phyloP scores from a whole-genome alignment of 1,140 invertebrate genomes.

The Schlechtendalia chinensis region DNA sequence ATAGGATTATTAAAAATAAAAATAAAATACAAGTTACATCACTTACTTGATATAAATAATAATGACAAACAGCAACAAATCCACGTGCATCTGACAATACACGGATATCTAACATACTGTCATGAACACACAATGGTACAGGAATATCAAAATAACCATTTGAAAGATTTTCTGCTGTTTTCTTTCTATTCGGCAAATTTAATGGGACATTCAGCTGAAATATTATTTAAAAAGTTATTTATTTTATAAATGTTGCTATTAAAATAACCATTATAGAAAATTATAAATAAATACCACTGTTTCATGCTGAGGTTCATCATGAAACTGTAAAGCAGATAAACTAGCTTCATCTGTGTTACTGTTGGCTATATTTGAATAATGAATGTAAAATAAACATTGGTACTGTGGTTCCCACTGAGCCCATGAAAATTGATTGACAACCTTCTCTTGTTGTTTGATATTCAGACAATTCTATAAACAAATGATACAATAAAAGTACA shows the following conservation, averaged over 20 bases:
- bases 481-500: background rate
- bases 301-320: constrained; percentile 44
- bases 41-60: constrained; percentile 73
- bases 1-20: background rate
- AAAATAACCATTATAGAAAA: background rate
- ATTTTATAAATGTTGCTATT: background rate
- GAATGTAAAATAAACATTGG: constrained; percentile 44
- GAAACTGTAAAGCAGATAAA: constrained; percentile 42
- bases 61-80: constrained; percentile 77
- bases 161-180: constrained; percentile 57
- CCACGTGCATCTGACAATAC: constrained; percentile 72
- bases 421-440: constrained; percentile 47
- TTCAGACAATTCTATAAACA: constrained; percentile 19
- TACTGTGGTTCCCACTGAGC: constrained; percentile 43
- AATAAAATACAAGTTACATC: background rate
- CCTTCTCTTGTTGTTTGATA: constrained; percentile 33
- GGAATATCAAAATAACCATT: constrained; percentile 75
- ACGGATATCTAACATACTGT: constrained; percentile 75
- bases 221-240: background rate
- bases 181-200: constrained; percentile 63
- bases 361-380: constrained; percentile 35
- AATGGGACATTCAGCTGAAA: constrained; percentile 25
- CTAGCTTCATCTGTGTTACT: constrained; percentile 32
- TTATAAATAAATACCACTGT: constrained; percentile 35
- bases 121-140: constrained; percentile 73